Percentiles rank a stretch among this genome's conserved stretches.
These are phyloP conservation scores for Drosophila subobscura DNA, from an alignment of 1,140 invertebrate genomes.

Conservation along the genomic window DNA sequence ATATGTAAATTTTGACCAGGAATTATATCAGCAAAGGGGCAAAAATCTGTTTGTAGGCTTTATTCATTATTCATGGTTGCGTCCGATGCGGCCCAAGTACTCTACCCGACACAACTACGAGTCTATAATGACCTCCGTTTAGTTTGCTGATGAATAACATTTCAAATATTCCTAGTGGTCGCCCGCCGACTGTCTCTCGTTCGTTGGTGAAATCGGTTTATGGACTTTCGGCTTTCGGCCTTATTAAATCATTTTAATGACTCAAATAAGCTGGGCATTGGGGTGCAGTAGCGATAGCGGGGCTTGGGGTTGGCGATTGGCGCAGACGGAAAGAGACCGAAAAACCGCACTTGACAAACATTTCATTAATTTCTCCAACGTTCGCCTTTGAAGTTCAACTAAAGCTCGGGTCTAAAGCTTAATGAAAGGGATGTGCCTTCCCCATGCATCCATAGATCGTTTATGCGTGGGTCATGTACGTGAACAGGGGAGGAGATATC, in stretches of 20 bases:
- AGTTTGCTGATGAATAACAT: conserved; percentile 55
- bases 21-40: conserved; percentile 51
- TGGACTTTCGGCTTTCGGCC: conserved; percentile 30
- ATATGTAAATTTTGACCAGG: conserved; percentile 61
- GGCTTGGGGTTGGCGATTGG: conserved; percentile 18
- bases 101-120: background rate
- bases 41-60: conserved; percentile 62
- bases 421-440: conserved; percentile 34
- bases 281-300: background rate
- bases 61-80: conserved; percentile 66
- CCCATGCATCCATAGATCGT: conserved; percentile 22
- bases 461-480: conserved; percentile 24
- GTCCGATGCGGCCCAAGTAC: background rate
- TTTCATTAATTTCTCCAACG: conserved; percentile 59
- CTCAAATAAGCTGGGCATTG: conserved; percentile 43
- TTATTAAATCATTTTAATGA: conserved; percentile 80
- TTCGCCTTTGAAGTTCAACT: conserved; percentile 44
- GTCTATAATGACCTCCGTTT: conserved; percentile 51
- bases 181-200: conserved; percentile 20
- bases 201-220: conserved; percentile 26
- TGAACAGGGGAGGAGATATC: background rate
- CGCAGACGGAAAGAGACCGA: background rate
- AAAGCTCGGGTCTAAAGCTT: conserved; percentile 26
- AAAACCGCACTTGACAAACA: conserved; percentile 64
- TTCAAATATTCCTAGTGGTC: conserved; percentile 7